Evolutionary conservation across 1,140 invertebrate species (phyloP).

Genomic region (Neodiprion lecontei): DNA sequence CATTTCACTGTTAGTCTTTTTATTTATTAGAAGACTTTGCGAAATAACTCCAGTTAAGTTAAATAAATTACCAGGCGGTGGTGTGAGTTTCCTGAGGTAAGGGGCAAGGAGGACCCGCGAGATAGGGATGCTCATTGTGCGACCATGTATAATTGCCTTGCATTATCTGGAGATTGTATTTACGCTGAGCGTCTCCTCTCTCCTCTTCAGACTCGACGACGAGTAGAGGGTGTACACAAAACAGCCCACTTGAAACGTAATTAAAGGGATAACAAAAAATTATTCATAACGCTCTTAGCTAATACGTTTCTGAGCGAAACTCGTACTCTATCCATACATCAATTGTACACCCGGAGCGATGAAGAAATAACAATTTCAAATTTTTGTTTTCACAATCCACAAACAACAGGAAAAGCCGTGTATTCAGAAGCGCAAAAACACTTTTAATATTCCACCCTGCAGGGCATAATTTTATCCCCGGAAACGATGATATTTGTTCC

Average conservation of each 20-base stretch:
- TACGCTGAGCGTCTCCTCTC: not conserved
- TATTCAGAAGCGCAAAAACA: no score
- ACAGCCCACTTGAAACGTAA: not conserved
- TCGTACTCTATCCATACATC: no score
- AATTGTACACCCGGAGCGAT: no score
- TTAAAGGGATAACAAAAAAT: conserved; percentile 9
- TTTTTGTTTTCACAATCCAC: no score
- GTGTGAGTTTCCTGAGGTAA: not conserved
- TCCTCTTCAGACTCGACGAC: not conserved
- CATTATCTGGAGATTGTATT: conserved; percentile 17
- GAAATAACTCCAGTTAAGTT: conserved; percentile 16
- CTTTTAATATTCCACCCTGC: no score
- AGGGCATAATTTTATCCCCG: no score
- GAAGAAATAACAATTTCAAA: no score
- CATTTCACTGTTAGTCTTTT: conserved; percentile 15
- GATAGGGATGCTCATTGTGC: conserved; percentile 16
- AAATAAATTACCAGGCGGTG: conserved; percentile 9
- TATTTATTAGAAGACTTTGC: conserved; percentile 14
- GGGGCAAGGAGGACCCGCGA: not conserved
- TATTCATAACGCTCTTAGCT: no score
- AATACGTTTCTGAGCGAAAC: no score
- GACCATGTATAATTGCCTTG: conserved; percentile 18
- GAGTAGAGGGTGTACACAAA: not conserved
- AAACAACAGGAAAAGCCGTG: no score
- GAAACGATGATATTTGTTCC: no score